Evolutionary conservation across 2,888 invertebrate species (phyloP).

Genomic region (Pristionchus exspectatus): DNA sequence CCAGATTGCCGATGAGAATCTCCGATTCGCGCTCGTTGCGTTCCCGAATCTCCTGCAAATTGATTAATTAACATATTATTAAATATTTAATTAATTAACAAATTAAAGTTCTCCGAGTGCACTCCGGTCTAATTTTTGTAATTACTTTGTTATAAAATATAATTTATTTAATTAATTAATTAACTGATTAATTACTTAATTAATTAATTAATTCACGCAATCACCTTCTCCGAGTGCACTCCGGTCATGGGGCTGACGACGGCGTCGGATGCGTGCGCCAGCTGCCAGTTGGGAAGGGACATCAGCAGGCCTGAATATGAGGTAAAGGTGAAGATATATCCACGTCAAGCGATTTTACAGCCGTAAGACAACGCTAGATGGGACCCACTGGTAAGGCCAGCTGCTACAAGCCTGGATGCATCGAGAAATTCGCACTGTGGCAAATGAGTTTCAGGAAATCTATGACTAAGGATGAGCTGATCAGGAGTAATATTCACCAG

Average conservation of each 20-base stretch:
- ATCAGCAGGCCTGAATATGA: conserved; percentile 88
- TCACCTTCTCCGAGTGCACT: conserved; percentile 65
- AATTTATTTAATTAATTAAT: not conserved
- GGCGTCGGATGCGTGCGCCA: conserved; percentile 60
- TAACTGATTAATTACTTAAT: not conserved
- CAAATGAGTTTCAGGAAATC: no score
- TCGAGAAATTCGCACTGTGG: no score
- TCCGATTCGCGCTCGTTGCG: conserved; percentile 92
- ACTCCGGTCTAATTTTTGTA: not conserved
- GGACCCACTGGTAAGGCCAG: no score
- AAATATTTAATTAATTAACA: no score
- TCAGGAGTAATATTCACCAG: no score
- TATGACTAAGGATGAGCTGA: no score
- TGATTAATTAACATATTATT: not conserved
- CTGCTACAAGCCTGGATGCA: conserved; percentile 60
- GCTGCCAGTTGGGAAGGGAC: conserved; percentile 86
- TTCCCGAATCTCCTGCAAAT: conserved; percentile 84
- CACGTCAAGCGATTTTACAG: no score
- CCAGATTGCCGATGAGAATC: conserved; percentile 91
- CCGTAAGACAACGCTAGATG: no score
- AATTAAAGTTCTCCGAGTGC: no score
- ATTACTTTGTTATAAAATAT: not conserved
- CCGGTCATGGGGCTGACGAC: conserved; percentile 67
- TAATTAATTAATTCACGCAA: not conserved
- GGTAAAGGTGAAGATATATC: no score